These are phyloP conservation scores for Pluvialis apricaria DNA, from an alignment of 2,113 vertebrate genomes.

Conservation along the genomic window DNA sequence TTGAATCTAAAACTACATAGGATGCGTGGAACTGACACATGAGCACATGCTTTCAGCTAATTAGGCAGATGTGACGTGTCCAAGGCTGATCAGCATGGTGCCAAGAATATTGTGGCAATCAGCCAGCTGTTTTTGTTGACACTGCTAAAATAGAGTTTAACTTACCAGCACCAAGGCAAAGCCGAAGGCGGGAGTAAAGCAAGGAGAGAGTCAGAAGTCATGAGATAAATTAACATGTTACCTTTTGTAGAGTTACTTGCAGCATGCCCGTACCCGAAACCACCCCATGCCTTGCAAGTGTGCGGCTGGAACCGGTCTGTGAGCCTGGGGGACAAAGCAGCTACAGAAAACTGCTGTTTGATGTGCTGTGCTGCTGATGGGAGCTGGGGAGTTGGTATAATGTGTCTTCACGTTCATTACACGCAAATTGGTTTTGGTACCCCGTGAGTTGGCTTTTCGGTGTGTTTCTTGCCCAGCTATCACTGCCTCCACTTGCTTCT, in stretches of 20 bases:
- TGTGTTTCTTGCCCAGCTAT: background rate
- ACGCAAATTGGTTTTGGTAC: background rate
- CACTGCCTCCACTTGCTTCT: fast-evolving
- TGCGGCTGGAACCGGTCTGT: background rate
- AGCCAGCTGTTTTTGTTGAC: constrained; percentile 63
- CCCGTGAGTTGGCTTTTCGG: fast-evolving
- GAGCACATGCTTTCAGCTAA: constrained; percentile 1
- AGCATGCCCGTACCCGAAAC: too few relatives aligned
- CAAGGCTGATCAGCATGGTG: constrained; percentile 16
- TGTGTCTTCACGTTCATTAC: background rate
- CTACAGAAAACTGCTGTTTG: background rate
- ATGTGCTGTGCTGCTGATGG: background rate
- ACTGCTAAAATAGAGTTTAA: constrained; percentile 31
- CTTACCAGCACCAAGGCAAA: background rate
- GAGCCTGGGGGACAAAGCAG: background rate
- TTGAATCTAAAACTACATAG: background rate
- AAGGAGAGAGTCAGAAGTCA: background rate
- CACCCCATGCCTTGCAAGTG: background rate
- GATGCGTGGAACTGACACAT: background rate
- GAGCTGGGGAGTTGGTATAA: too few relatives aligned
- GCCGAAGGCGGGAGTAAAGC: background rate
- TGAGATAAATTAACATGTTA: background rate
- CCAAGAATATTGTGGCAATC: constrained; percentile 31
- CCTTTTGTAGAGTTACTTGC: background rate
- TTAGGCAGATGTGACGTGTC: constrained; percentile 45